Conservation (phyloP, 92 coral and sea anemone species). For the Zoanthus solanderi region DNA sequence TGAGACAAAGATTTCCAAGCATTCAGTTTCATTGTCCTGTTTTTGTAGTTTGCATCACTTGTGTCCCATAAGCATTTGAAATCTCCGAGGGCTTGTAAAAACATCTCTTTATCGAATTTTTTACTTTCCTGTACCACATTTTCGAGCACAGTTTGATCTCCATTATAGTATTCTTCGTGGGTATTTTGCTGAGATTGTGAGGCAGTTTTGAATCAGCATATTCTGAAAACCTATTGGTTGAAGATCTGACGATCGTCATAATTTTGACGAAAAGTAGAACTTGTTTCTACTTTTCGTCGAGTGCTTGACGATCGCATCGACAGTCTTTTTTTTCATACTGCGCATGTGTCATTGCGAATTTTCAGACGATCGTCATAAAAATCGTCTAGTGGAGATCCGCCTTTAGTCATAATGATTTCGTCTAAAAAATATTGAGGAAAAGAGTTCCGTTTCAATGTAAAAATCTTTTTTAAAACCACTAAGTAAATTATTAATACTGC, state of each 20-base stretch:
- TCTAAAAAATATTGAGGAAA: too few relatives aligned
- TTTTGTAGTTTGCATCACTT: conserved; percentile 15
- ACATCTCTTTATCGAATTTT: background rate
- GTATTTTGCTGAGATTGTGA: background rate
- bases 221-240: background rate
- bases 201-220: conserved; percentile 1
- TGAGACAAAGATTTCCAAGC: conserved; percentile 11
- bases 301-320: conserved; percentile 2
- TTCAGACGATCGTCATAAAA: background rate
- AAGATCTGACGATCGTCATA: conserved; percentile 7
- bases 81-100: conserved; percentile 1
- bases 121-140: background rate
- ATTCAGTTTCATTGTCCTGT: conserved; percentile 13
- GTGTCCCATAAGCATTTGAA: conserved; percentile 14
- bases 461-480: too few relatives aligned
- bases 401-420: too few relatives aligned
- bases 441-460: too few relatives aligned
- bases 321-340: background rate
- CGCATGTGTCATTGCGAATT: background rate
- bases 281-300: conserved; percentile 3
- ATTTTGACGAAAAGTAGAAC: conserved; percentile 2
- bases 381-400: too few relatives aligned
- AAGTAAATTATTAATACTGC: too few relatives aligned
- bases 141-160: background rate
- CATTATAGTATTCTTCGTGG: background rate